phyloP scores from a whole-genome alignment of 2,797 vertebrate genomes.

The Neopelma chrysocephalum region DNA sequence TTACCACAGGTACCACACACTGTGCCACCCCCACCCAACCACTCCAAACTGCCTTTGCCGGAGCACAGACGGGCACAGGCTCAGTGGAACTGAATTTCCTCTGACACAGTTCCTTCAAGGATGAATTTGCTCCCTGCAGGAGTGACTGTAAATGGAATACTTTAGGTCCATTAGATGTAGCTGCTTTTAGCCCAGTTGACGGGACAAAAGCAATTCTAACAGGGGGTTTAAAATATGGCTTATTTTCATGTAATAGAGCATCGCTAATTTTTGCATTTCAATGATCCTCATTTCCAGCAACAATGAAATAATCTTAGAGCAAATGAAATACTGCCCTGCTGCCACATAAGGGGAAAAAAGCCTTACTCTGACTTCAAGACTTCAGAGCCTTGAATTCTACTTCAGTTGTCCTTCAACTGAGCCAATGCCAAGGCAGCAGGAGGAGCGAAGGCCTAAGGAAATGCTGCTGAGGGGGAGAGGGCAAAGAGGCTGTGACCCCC shows the following conservation, averaged over 20 bases:
- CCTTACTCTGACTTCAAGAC: background rate
- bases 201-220: conserved; percentile 31
- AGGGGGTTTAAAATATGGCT: background rate
- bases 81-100: background rate
- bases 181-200: conserved; percentile 2
- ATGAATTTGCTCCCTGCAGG: conserved; percentile 28
- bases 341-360: background rate
- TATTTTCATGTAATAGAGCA: conserved; percentile 31
- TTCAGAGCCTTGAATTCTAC: background rate
- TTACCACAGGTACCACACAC: conserved; percentile 1
- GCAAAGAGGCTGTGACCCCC: background rate
- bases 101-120: background rate
- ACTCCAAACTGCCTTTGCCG: background rate
- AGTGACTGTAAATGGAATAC: conserved; percentile 24
- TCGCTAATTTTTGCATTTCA: conserved; percentile 45
- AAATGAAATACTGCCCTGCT: background rate
- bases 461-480: background rate
- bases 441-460: background rate
- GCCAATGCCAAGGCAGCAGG: background rate
- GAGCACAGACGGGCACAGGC: background rate
- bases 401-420: background rate
- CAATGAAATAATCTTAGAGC: background rate
- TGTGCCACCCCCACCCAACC: background rate
- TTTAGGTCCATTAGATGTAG: conserved; percentile 30
- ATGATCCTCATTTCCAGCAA: background rate